phyloP scores from a whole-genome alignment of 2,113 vertebrate species.

The Amia ocellicauda region DNA sequence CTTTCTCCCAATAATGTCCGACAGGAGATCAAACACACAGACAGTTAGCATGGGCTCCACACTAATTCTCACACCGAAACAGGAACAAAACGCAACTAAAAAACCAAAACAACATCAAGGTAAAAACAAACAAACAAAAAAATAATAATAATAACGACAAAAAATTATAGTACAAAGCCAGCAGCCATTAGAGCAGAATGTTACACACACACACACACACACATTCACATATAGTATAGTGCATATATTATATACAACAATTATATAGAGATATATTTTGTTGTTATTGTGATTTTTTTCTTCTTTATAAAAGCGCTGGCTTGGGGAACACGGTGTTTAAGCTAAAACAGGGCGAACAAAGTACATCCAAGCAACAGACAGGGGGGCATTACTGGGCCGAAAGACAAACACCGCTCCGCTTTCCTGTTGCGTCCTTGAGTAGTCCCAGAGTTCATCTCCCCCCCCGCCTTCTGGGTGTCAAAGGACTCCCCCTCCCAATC shows the following conservation, averaged over 20 bases:
- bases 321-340: neutral
- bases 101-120: conserved; percentile 44
- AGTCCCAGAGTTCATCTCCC: conserved; percentile 29
- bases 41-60: conserved; percentile 39
- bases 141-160: conserved; percentile 37
- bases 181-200: conserved; percentile 50
- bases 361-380: conserved; percentile 41
- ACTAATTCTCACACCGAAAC: conserved; percentile 50
- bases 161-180: conserved; percentile 51
- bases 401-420: conserved; percentile 38
- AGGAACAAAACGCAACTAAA: no score
- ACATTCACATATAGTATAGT: conserved; percentile 62
- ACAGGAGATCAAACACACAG: conserved; percentile 43
- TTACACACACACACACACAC: conserved; percentile 53
- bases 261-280: no score
- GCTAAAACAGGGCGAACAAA: conserved; percentile 32
- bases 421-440: conserved; percentile 19
- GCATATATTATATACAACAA: conserved; percentile 66
- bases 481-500: conserved; percentile 47
- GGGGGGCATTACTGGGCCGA: conserved; percentile 34
- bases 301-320: neutral
- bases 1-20: conserved; percentile 30
- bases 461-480: no score
- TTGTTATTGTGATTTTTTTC: no score
- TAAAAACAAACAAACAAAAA: conserved; percentile 56